A percentile compares a stretch with the other conserved stretches of the same genome.
phyloP scores from a whole-genome alignment of 2,888 invertebrate genomes.

The Periphyllus acericola region DNA sequence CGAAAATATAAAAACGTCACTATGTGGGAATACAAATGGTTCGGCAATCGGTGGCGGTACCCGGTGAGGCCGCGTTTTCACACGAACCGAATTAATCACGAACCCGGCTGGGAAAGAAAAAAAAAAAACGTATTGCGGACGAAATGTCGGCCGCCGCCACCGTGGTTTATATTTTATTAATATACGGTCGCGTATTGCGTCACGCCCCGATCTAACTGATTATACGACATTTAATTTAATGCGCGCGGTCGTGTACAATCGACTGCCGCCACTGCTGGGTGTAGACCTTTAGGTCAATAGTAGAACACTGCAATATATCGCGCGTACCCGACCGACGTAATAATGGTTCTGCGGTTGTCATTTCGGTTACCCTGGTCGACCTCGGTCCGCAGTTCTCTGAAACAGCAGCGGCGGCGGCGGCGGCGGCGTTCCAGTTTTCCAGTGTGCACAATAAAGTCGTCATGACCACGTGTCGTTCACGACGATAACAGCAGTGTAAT shows the following conservation, averaged over 20 bases:
- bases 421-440: too few relatives aligned
- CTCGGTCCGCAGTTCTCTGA: background rate
- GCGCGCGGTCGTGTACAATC: background rate
- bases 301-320: too few relatives aligned
- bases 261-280: background rate
- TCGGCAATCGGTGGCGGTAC: background rate
- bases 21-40: slow-evolving; percentile 8
- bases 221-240: background rate
- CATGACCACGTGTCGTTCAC: too few relatives aligned
- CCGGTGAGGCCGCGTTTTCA: slow-evolving; percentile 37
- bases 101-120: slow-evolving; percentile 26
- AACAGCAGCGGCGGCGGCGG: too few relatives aligned
- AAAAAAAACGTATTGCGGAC: background rate
- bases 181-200: background rate
- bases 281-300: background rate
- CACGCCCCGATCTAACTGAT: background rate
- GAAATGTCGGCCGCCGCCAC: background rate
- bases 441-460: too few relatives aligned
- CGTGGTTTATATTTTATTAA: too few relatives aligned
- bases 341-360: background rate
- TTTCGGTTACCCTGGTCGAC: background rate
- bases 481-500: too few relatives aligned
- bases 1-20: slow-evolving; percentile 1
- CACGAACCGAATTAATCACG: slow-evolving; percentile 44
- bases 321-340: background rate